A percentile compares a stretch with the other conserved stretches of the same genome.
These are phyloP conservation scores for Poecile atricapillus DNA, from an alignment of 2,113 vertebrate species.

Conservation along the genomic window DNA sequence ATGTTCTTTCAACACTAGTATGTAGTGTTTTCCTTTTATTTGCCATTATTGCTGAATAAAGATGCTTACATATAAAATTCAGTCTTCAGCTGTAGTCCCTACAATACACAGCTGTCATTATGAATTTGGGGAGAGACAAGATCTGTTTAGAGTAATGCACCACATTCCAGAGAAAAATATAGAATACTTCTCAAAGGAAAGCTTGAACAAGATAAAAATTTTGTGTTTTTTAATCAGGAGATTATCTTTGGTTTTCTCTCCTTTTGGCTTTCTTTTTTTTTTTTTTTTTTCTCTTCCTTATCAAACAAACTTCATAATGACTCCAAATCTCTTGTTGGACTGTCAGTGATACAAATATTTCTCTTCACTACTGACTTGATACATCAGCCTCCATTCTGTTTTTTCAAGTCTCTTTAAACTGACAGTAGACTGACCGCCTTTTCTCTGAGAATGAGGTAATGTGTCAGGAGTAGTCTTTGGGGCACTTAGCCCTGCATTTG, in stretches of 20 bases:
- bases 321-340: not conserved
- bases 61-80: not conserved
- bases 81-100: not conserved
- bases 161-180: not conserved
- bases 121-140: not conserved
- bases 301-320: not conserved
- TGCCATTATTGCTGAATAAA: not conserved
- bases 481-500: not conserved
- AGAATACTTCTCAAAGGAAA: not conserved
- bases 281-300: not conserved
- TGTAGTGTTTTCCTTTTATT: not conserved
- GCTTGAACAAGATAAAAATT: not conserved
- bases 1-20: not conserved
- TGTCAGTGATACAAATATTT: not conserved
- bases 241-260: not conserved
- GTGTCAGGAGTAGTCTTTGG: not conserved
- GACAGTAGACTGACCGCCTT: not conserved
- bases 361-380: not conserved
- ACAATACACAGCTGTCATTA: not conserved
- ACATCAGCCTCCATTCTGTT: not conserved
- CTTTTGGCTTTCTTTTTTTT: not conserved
- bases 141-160: not conserved
- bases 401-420: not conserved
- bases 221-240: not conserved
- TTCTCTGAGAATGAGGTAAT: not conserved